Evolutionary conservation across 2,113 vertebrate species (phyloP).

Genomic region (Plectropomus leopardus): DNA sequence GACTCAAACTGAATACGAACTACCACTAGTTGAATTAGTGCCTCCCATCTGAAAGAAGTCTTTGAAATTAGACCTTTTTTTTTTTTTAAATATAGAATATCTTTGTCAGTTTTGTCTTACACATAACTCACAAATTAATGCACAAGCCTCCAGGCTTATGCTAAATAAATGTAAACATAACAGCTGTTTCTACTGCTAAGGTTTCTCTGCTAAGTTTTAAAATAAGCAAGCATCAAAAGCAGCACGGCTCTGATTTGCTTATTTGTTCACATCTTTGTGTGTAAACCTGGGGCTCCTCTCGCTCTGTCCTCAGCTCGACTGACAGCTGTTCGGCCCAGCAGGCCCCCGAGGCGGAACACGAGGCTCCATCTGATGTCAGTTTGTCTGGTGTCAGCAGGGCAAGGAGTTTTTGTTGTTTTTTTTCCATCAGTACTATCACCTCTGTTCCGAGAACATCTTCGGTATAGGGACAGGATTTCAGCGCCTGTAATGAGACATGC

Average conservation of each 20-base stretch:
- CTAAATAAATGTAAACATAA: neutral
- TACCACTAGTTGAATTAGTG: neutral
- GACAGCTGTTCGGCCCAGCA: constrained; percentile 73
- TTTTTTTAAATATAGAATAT: neutral
- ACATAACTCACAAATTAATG: neutral
- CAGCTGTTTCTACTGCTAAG: constrained; percentile 16
- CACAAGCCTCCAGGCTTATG: neutral
- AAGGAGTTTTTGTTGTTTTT: constrained; percentile 71
- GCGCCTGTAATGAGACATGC: constrained; percentile 55
- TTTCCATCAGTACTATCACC: constrained; percentile 58
- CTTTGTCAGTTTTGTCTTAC: neutral
- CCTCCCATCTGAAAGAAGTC: neutral
- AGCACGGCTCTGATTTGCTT: constrained; percentile 20
- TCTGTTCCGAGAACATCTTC: constrained; percentile 49
- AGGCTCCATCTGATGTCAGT: constrained; percentile 73
- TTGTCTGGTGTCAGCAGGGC: constrained; percentile 73
- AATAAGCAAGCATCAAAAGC: constrained; percentile 7
- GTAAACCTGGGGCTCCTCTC: constrained; percentile 44
- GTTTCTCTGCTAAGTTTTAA: neutral
- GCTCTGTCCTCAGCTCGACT: constrained; percentile 45
- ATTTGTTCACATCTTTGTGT: constrained; percentile 49
- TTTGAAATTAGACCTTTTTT: neutral
- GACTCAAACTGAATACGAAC: constrained; percentile 35
- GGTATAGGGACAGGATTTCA: constrained; percentile 21
- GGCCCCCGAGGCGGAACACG: constrained; percentile 60